These are phyloP conservation scores for Sericinus montela DNA, from an alignment of 2,888 invertebrate genomes.

Conservation along the genomic window DNA sequence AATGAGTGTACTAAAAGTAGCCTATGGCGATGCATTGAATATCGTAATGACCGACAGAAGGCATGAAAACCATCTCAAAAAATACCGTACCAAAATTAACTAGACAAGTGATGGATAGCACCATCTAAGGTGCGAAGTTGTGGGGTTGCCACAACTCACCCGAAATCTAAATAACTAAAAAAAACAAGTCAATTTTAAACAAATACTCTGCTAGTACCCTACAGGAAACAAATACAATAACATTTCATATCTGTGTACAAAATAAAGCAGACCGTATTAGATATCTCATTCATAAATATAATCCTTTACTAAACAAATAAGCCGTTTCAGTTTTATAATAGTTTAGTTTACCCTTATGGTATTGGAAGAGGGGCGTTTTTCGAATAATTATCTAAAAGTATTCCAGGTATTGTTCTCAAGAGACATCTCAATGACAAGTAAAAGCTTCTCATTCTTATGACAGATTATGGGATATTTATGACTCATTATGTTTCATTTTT, in stretches of 20 bases:
- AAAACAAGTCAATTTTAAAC: conserved; percentile 2
- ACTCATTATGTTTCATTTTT: conserved; percentile 47
- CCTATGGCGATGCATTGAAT: too few relatives aligned
- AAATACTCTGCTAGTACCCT: neutral
- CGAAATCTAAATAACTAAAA: too few relatives aligned
- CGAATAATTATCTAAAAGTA: neutral
- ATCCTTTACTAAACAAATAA: conserved; percentile 13
- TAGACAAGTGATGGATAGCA: too few relatives aligned
- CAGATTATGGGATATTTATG: conserved; percentile 64
- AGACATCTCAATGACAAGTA: conserved; percentile 42
- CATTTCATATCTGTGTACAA: conserved; percentile 2
- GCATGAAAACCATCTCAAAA: too few relatives aligned
- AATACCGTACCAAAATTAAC: too few relatives aligned
- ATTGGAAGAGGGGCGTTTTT: conserved; percentile 4
- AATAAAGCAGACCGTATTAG: neutral
- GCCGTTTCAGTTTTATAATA: conserved; percentile 2
- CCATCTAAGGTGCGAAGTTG: too few relatives aligned
- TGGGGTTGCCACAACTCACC: too few relatives aligned
- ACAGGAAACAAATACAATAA: conserved; percentile 9
- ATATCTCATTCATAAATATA: conserved; percentile 14
- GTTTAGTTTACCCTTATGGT: neutral
- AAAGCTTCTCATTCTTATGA: conserved; percentile 47
- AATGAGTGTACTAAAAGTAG: too few relatives aligned
- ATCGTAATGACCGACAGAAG: too few relatives aligned
- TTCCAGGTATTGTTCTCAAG: conserved; percentile 29